Conservation (phyloP, 1,140 invertebrate genomes). For the Anagrus nilaparvatae region DNA sequence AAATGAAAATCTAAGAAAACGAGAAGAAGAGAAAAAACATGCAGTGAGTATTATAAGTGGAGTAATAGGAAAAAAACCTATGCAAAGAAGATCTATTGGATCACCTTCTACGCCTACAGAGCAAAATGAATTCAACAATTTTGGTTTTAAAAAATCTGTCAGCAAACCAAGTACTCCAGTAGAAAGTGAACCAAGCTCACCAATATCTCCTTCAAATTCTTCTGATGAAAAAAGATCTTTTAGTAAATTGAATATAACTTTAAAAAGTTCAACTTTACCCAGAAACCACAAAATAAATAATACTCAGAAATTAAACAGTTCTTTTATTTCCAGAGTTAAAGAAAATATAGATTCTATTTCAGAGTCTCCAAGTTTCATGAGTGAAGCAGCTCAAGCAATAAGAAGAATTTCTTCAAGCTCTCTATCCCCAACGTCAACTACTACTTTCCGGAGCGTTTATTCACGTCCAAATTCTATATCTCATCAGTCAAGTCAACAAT, state of each 20-base stretch:
- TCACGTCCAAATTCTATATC: slow-evolving; percentile 44
- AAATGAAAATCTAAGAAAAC: slow-evolving; percentile 22
- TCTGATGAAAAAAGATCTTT: no score
- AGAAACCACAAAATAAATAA: slow-evolving; percentile 52
- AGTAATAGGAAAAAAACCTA: slow-evolving; percentile 33
- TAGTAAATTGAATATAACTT: slow-evolving; percentile 52
- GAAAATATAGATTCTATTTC: no score
- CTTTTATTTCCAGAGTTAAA: no score
- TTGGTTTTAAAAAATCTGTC: no score
- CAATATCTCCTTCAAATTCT: slow-evolving; percentile 14
- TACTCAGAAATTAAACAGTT: slow-evolving; percentile 41
- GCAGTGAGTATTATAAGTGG: slow-evolving; percentile 37
- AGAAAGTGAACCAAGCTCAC: no score
- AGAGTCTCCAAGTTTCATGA: no score
- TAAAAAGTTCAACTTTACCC: slow-evolving; percentile 56
- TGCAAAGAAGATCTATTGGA: slow-evolving; percentile 27
- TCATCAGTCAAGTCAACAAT: slow-evolving; percentile 57
- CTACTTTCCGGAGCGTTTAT: slow-evolving; percentile 36
- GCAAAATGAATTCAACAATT: no score
- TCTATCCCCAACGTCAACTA: slow-evolving; percentile 40
- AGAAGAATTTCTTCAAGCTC: slow-evolving; percentile 28
- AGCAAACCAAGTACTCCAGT: no score
- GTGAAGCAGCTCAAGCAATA: no score
- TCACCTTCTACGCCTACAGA: slow-evolving; percentile 31
- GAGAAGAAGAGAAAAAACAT: slow-evolving; percentile 29